Conservation (phyloP, 2,888 invertebrate species). For the Pseudoips prasinana region DNA sequence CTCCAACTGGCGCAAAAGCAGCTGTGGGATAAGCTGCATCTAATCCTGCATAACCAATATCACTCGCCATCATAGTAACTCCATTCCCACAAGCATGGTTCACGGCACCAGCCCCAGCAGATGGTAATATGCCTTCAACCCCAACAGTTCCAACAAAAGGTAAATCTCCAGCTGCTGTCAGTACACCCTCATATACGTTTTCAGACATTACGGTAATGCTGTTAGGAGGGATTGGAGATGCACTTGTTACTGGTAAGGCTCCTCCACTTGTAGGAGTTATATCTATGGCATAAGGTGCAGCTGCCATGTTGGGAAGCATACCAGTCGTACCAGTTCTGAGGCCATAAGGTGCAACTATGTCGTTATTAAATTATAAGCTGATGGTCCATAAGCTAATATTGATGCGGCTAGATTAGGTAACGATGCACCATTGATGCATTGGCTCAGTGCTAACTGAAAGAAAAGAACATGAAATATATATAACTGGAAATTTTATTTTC, state of each 20-base stretch:
- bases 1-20: background rate
- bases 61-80: background rate
- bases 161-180: slow-evolving; percentile 31
- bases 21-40: too few relatives aligned
- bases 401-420: too few relatives aligned
- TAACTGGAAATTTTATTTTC: too few relatives aligned
- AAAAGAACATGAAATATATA: too few relatives aligned
- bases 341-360: too few relatives aligned
- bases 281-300: slow-evolving; percentile 3
- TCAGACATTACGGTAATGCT: slow-evolving; percentile 29
- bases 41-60: too few relatives aligned
- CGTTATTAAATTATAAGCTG: too few relatives aligned
- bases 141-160: slow-evolving; percentile 38
- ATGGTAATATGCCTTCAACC: slow-evolving; percentile 33
- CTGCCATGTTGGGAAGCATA: slow-evolving; percentile 25
- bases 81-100: slow-evolving; percentile 34
- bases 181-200: slow-evolving; percentile 28
- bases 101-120: slow-evolving; percentile 30
- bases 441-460: too few relatives aligned
- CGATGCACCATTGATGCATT: too few relatives aligned
- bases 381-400: too few relatives aligned
- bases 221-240: slow-evolving; percentile 28
- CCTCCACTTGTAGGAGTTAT: slow-evolving; percentile 23
- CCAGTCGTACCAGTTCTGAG: too few relatives aligned
- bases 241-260: slow-evolving; percentile 28